Conservation (phyloP, 2,888 invertebrate species). For the Apoda limacodes region DNA sequence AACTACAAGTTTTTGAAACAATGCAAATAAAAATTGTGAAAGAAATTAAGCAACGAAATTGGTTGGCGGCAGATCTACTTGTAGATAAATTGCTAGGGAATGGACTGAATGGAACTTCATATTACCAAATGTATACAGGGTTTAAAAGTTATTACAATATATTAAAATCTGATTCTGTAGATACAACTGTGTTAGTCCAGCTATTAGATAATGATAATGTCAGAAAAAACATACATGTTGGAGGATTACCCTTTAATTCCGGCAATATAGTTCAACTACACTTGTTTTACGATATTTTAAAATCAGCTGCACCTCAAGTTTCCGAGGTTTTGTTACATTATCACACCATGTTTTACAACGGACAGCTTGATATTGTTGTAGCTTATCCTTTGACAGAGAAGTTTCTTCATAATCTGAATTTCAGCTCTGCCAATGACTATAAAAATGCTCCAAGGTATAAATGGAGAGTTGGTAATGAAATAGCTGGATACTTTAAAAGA, state of each 20-base stretch:
- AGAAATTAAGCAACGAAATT: constrained; percentile 73
- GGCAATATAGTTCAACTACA: constrained; percentile 56
- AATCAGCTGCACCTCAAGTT: constrained; percentile 64
- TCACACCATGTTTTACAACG: constrained; percentile 72
- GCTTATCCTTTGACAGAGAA: constrained; percentile 69
- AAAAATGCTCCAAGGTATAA: constrained; percentile 69
- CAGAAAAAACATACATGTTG: constrained; percentile 72
- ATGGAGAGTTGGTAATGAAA: constrained; percentile 74
- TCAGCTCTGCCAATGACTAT: constrained; percentile 72
- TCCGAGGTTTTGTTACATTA: constrained; percentile 57
- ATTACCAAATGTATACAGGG: constrained; percentile 77
- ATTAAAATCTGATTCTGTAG: constrained; percentile 58
- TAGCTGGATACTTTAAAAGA: constrained; percentile 81
- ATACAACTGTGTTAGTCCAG: constrained; percentile 42
- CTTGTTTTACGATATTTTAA: constrained; percentile 67
- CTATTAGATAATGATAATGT: constrained; percentile 44
- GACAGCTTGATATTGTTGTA: constrained; percentile 75
- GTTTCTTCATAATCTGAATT: constrained; percentile 77
- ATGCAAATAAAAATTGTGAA: constrained; percentile 65
- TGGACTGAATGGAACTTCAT: constrained; percentile 37
- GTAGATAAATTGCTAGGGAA: constrained; percentile 76
- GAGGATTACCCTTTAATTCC: constrained; percentile 63
- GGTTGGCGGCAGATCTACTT: constrained; percentile 74
- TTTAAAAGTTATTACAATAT: constrained; percentile 82
- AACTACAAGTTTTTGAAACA: constrained; percentile 64